A percentile compares a stretch with the other conserved stretches of the same genome.
These are phyloP conservation scores for Tetranychus truncatus DNA, from an alignment of 2,888 invertebrate species.

Conservation along the genomic window DNA sequence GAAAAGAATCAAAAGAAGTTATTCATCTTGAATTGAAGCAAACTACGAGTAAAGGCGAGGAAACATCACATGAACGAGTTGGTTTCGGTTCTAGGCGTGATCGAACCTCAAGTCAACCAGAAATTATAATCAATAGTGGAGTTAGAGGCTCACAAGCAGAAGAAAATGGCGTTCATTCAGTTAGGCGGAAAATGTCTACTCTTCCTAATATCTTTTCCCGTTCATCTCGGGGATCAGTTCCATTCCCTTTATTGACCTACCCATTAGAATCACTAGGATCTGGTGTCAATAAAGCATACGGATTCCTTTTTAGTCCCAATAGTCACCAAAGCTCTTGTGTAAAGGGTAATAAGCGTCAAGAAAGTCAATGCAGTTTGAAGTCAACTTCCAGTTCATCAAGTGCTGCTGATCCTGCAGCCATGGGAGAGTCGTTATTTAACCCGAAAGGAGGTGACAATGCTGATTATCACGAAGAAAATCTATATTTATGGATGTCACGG, in stretches of 20 bases:
- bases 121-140: not conserved
- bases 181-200: not conserved
- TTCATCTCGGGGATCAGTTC: constrained; percentile 54
- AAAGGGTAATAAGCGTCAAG: constrained; percentile 28
- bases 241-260: constrained; percentile 47
- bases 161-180: not conserved
- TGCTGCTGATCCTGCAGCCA: constrained; percentile 26
- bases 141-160: not conserved
- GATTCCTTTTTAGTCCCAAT: constrained; percentile 24
- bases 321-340: constrained; percentile 22
- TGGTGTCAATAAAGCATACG: constrained; percentile 23
- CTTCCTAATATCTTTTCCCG: constrained; percentile 37
- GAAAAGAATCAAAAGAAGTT: not conserved
- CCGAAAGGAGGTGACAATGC: constrained; percentile 19
- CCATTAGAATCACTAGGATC: constrained; percentile 26
- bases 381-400: constrained; percentile 29
- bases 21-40: not conserved
- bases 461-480: constrained; percentile 47
- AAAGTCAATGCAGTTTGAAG: constrained; percentile 32
- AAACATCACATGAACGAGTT: not conserved
- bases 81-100: not conserved
- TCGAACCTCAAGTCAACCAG: constrained; percentile 1
- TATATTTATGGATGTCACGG: constrained; percentile 91
- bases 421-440: constrained; percentile 24
- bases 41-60: not conserved